Evolutionary conservation across 2,888 invertebrate species (phyloP).

Genomic region (Tipula helvola): DNA sequence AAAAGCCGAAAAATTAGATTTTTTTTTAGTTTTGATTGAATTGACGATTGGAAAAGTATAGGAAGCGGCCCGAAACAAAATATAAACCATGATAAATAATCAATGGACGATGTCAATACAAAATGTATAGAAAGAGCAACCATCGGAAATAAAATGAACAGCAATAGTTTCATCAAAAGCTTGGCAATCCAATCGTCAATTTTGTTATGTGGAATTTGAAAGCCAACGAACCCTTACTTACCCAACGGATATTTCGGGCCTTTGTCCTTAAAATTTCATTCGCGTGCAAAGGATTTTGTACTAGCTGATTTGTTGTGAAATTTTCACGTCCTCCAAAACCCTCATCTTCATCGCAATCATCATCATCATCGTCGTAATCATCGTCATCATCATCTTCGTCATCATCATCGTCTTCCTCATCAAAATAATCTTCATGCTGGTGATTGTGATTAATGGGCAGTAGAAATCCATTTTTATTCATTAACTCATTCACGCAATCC

Average conservation of each 20-base stretch:
- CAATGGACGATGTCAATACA: too few relatives aligned
- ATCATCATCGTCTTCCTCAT: background rate
- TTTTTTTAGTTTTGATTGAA: too few relatives aligned
- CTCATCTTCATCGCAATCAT: conserved; percentile 14
- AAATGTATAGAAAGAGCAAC: too few relatives aligned
- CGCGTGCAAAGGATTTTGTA: background rate
- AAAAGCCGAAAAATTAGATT: too few relatives aligned
- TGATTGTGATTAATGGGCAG: background rate
- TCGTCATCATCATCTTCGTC: background rate
- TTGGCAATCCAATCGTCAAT: too few relatives aligned
- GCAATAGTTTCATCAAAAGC: too few relatives aligned
- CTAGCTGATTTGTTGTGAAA: background rate
- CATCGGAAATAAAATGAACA: too few relatives aligned
- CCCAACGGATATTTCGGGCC: conserved; percentile 6
- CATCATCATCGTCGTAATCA: conserved; percentile 12
- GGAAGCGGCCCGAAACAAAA: too few relatives aligned
- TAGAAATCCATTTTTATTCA: conserved; percentile 6
- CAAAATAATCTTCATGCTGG: conserved; percentile 7
- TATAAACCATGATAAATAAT: too few relatives aligned
- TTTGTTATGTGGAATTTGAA: too few relatives aligned
- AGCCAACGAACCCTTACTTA: background rate
- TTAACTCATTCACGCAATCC: conserved; percentile 6
- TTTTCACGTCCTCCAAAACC: conserved; percentile 18
- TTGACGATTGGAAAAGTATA: too few relatives aligned
- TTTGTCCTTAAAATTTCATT: background rate